phyloP scores from a whole-genome alignment of 2,888 invertebrate genomes.

The Spilosoma lubricipeda region DNA sequence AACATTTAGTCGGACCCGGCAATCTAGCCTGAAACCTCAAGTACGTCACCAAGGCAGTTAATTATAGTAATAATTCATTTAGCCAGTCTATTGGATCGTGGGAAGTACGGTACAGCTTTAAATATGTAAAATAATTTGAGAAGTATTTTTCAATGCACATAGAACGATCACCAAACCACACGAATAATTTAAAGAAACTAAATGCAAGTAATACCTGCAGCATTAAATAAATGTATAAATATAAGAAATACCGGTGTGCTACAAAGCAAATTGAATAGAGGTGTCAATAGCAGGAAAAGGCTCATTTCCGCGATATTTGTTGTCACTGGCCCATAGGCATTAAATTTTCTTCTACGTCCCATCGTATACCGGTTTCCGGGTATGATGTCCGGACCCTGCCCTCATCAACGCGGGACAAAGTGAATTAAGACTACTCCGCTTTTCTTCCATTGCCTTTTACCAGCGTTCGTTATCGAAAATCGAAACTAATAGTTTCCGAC shows the following conservation, averaged over 20 bases:
- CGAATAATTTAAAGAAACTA: background rate
- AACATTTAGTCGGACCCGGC: too few relatives aligned
- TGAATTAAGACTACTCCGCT: slow-evolving; percentile 70
- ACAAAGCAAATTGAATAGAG: slow-evolving; percentile 79
- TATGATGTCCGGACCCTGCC: slow-evolving; percentile 68
- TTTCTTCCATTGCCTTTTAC: slow-evolving; percentile 69
- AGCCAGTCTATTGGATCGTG: too few relatives aligned
- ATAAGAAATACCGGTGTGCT: slow-evolving; percentile 58
- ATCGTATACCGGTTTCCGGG: slow-evolving; percentile 69
- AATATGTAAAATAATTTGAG: too few relatives aligned
- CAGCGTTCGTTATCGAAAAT: slow-evolving; percentile 63
- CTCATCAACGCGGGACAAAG: slow-evolving; percentile 63
- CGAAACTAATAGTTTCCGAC: slow-evolving; percentile 62
- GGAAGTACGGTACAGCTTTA: too few relatives aligned
- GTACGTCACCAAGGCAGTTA: too few relatives aligned
- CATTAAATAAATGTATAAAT: slow-evolving; percentile 44
- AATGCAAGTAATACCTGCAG: background rate
- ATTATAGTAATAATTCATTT: too few relatives aligned
- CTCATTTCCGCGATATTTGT: slow-evolving; percentile 83
- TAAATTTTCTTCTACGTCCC: slow-evolving; percentile 75
- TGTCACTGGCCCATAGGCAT: slow-evolving; percentile 72
- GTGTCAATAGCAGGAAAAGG: slow-evolving; percentile 80
- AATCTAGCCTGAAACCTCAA: too few relatives aligned
- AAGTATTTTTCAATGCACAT: background rate
- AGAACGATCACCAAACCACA: background rate